Evolutionary conservation across 2,888 invertebrate species (phyloP).

Genomic region (Sinohyriopsis cumingii): DNA sequence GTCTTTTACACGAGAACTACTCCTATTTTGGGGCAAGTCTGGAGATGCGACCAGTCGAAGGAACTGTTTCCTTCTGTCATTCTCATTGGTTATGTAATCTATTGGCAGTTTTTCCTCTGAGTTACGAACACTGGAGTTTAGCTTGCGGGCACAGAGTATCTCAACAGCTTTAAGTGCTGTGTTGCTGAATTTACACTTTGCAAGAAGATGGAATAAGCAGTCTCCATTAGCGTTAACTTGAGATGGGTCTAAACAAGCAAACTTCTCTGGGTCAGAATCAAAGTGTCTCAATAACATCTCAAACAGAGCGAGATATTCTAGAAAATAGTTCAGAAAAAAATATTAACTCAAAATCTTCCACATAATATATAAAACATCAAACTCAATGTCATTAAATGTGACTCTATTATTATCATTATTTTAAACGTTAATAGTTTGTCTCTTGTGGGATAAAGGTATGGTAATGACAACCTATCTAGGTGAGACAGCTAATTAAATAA

Average conservation of each 20-base stretch:
- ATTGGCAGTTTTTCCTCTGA: slow-evolving; percentile 48
- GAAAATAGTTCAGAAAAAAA: slow-evolving; percentile 18
- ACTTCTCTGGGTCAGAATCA: slow-evolving; percentile 34
- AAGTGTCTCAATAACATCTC: slow-evolving; percentile 43
- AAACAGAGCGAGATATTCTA: slow-evolving; percentile 31
- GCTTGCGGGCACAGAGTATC: slow-evolving; percentile 41
- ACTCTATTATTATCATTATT: too few relatives aligned
- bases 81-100: slow-evolving; percentile 43
- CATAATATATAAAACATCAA: too few relatives aligned
- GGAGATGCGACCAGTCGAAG: slow-evolving; percentile 20
- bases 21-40: not conserved
- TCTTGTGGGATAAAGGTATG: too few relatives aligned
- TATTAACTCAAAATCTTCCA: not conserved
- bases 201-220: slow-evolving; percentile 43
- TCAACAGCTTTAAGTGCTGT: slow-evolving; percentile 32
- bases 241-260: slow-evolving; percentile 39
- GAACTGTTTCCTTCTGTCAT: slow-evolving; percentile 47
- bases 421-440: too few relatives aligned
- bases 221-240: slow-evolving; percentile 36
- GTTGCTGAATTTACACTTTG: slow-evolving; percentile 36
- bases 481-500: too few relatives aligned
- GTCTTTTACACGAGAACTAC: not conserved
- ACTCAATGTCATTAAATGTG: not conserved
- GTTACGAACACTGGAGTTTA: slow-evolving; percentile 43
- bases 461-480: too few relatives aligned